Conservation (phyloP, 1,140 invertebrate species). For the Polypedilum vanderplanki region DNA sequence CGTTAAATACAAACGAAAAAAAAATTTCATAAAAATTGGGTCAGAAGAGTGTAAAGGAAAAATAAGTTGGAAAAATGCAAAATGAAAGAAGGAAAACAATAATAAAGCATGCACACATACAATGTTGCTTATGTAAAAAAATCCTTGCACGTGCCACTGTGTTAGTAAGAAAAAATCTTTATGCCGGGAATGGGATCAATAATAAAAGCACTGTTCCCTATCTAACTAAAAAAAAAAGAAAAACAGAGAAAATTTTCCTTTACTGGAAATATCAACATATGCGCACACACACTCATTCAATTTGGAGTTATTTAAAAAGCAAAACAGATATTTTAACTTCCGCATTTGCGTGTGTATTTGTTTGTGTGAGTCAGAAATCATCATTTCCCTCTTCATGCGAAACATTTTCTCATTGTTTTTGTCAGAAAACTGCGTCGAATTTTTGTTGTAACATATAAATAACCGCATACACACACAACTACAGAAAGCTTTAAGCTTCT, state of each 20-base stretch:
- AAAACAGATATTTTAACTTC: background rate
- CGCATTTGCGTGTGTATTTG: background rate
- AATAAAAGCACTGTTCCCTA: slow-evolving; percentile 14
- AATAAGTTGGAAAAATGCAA: background rate
- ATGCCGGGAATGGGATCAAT: slow-evolving; percentile 16
- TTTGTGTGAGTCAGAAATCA: background rate
- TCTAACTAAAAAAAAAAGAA: background rate
- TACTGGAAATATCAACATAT: background rate
- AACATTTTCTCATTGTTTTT: background rate
- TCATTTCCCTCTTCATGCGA: too few species aligned
- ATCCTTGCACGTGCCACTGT: background rate
- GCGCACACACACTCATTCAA: background rate
- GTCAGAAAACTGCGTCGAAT: background rate
- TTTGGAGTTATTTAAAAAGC: background rate
- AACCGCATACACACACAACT: background rate
- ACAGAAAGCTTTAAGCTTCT: background rate
- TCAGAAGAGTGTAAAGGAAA: background rate
- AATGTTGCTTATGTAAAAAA: background rate
- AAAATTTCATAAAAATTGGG: background rate
- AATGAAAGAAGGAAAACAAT: background rate
- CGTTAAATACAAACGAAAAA: too few species aligned
- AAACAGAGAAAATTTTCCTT: background rate
- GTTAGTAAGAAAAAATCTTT: background rate
- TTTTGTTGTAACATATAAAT: background rate
- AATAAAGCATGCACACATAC: background rate